A percentile compares a stretch with the other conserved stretches of the same genome.
These are phyloP conservation scores for Drosophila nr. perissopoda DNA, from an alignment of 2,888 invertebrate genomes.

Conservation along the genomic window DNA sequence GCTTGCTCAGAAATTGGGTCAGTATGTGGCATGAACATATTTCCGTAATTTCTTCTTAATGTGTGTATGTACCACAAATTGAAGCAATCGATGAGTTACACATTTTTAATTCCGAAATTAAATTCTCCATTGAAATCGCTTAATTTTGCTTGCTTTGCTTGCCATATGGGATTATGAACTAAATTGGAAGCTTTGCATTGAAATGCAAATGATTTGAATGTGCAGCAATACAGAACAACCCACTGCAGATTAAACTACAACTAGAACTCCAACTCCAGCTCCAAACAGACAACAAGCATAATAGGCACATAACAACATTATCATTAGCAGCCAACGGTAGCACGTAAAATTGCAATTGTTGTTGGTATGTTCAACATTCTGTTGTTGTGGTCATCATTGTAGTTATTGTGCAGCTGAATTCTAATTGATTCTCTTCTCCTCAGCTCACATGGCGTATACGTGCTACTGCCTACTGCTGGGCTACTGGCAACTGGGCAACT, in stretches of 20 bases:
- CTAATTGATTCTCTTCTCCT: slow-evolving; percentile 65
- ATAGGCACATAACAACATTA: slow-evolving; percentile 73
- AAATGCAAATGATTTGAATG: slow-evolving; percentile 67
- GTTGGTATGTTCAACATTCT: slow-evolving; percentile 16
- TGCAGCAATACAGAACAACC: slow-evolving; percentile 9
- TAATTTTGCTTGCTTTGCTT: slow-evolving; percentile 9
- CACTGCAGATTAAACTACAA: slow-evolving; percentile 1
- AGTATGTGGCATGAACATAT: slow-evolving; percentile 1
- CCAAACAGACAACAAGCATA: slow-evolving; percentile 46
- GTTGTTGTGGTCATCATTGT: slow-evolving; percentile 13
- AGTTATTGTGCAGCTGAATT: slow-evolving; percentile 46
- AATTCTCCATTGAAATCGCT: slow-evolving; percentile 4
- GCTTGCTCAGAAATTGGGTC: slow-evolving; percentile 4
- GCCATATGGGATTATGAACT: neutral
- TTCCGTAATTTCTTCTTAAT: neutral
- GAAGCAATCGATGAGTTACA: neutral
- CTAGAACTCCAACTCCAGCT: slow-evolving; percentile 18
- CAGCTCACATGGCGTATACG: slow-evolving; percentile 46
- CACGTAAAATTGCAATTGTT: slow-evolving; percentile 68
- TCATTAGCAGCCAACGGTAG: slow-evolving; percentile 61
- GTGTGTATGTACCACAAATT: neutral
- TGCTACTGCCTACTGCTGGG: slow-evolving; percentile 1
- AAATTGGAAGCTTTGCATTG: slow-evolving; percentile 20
- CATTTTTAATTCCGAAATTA: neutral
- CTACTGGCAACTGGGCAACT: neutral